Evolutionary conservation across 2,113 vertebrate species (phyloP).

Genomic region (Triplophysa dalaica): DNA sequence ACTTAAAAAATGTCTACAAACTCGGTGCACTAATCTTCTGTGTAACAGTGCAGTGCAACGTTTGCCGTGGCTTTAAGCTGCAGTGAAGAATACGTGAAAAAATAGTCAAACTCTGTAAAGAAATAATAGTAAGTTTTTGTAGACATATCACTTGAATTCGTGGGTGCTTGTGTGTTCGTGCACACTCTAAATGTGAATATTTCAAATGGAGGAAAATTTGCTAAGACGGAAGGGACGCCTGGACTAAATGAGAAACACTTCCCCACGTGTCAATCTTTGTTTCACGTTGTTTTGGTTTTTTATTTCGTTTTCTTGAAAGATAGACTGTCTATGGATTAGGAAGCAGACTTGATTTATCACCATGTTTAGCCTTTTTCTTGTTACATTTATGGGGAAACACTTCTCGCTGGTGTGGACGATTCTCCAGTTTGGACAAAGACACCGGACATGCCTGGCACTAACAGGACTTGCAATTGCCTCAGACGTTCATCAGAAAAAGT

Average conservation of each 20-base stretch:
- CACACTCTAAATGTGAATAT: conserved; percentile 45
- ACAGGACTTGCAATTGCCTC: background rate
- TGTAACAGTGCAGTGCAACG: conserved; percentile 35
- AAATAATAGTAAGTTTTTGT: conserved; percentile 41
- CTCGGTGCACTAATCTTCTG: conserved; percentile 34
- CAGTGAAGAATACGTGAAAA: conserved; percentile 24
- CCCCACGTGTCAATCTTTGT: conserved; percentile 11
- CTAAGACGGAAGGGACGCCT: background rate
- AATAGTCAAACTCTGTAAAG: conserved; percentile 9
- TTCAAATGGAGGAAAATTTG: conserved; percentile 26
- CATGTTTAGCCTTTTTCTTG: conserved; percentile 16
- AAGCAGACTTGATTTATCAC: conserved; percentile 19
- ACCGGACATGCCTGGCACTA: background rate
- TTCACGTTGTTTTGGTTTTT: background rate
- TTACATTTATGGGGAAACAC: conserved; percentile 24
- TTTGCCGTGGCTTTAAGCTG: conserved; percentile 29
- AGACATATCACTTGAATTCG: conserved; percentile 41
- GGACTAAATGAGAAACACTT: conserved; percentile 18
- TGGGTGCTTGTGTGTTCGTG: conserved; percentile 42
- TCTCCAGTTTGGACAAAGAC: conserved; percentile 11
- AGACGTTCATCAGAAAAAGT: background rate
- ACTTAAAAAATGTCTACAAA: conserved; percentile 32
- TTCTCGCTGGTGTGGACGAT: conserved; percentile 9
- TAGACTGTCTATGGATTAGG: background rate
- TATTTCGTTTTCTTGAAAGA: background rate